Evolutionary conservation across 2,888 invertebrate species (phyloP), one percentile per base, ranked within the genome.

Genomic region (Marronus borbonicus): DNA sequence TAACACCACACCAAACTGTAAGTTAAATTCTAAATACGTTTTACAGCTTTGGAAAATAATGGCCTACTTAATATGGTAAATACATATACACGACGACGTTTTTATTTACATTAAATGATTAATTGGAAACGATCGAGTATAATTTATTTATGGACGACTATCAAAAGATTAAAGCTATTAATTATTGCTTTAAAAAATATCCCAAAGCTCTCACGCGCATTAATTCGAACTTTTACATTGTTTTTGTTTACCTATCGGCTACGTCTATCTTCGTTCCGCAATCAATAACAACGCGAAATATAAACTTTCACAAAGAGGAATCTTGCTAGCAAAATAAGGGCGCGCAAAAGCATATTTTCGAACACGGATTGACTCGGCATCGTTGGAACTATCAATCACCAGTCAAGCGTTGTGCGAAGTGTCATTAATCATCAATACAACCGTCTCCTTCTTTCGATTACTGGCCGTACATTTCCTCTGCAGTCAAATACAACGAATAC

Each of bases 401-500:
- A 44, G 65, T 65, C 65, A n/a, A 44, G 8, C 39, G 20, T 44
- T 44, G 20, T 17, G 12, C 7, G 17, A 44, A 44, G 39, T 24
- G 44, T 49, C 65, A 65, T 65, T 65, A 65, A 65, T 65, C 65
- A 65, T 65, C 44, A 65, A 14, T 28, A 62, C 28, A 60, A 60
- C 1, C 7, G 36, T 2, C 55, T 4, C 20, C 20, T 55, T 55
- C 55, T 17, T 55, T 55, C 55, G 20, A 3, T 20, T 55, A n/a
- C 20, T 55, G 55, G 55, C 20, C 17, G 20, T 55, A 55, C n/a
- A 17, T 20, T 55, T 55, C 55, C 4, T 20, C 55, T 20, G 4
- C 52, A 52, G n/a, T 55, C 8, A 55, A 55, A 55, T 55, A 20
- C 55, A 20, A 55, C 10, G 20, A n/a, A 55, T 20, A 55, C 52